Conservation (phyloP, 2,888 invertebrate species). For the Ariolimax columbianus region DNA sequence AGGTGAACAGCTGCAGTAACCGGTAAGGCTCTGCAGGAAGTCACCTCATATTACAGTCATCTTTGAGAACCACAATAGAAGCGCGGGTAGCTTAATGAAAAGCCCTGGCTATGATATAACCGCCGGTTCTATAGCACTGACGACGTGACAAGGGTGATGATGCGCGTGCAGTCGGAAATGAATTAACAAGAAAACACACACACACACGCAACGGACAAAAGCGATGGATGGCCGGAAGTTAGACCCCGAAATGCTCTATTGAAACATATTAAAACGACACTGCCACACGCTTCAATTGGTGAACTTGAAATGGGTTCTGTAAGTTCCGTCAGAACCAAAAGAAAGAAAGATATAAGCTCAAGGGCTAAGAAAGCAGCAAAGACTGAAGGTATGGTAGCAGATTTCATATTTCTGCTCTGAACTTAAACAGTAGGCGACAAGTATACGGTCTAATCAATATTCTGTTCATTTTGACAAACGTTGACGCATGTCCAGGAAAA, state of each 20-base stretch:
- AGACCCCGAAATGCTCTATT: neutral
- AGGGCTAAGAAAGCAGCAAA: too few species aligned
- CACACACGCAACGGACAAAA: neutral
- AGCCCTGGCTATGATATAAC: neutral
- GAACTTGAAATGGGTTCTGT: too few species aligned
- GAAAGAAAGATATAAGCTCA: too few species aligned
- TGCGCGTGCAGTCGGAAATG: neutral
- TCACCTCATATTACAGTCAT: neutral
- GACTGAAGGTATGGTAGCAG: too few species aligned
- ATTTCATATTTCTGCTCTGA: too few species aligned
- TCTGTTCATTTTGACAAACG: too few species aligned
- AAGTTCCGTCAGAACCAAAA: too few species aligned
- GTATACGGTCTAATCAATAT: too few species aligned
- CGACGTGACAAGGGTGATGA: constrained; percentile 4
- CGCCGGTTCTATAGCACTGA: neutral
- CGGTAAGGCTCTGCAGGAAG: constrained; percentile 22
- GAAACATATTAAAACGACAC: too few species aligned
- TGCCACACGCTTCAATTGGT: too few species aligned
- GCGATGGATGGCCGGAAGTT: neutral
- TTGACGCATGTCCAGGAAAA: too few species aligned
- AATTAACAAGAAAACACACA: neutral
- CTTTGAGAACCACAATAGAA: neutral
- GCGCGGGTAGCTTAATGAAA: neutral
- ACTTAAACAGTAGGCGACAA: too few species aligned
- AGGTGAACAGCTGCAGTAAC: neutral